A percentile compares a stretch with the other conserved stretches of the same genome.
Evolutionary conservation across 2,113 vertebrate species (phyloP).

Genomic region (Corydoras maculifer): DNA sequence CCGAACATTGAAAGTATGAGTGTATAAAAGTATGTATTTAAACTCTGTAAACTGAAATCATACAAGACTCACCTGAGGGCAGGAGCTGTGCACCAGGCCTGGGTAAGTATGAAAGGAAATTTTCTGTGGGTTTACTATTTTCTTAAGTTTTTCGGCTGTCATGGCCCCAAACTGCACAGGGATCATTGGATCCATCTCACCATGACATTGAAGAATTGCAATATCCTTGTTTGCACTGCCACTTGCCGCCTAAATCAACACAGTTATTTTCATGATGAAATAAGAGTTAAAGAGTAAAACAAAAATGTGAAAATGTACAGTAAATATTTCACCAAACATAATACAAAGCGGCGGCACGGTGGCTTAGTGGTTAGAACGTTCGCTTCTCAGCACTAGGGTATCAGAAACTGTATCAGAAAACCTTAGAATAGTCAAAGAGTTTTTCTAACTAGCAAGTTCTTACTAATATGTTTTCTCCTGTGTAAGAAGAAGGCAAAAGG

Average conservation of each 20-base stretch:
- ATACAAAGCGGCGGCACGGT: too few relatives aligned
- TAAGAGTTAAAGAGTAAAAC: not conserved
- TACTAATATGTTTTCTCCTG: not conserved
- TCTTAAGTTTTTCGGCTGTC: constrained; percentile 85
- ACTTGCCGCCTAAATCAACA: constrained; percentile 73
- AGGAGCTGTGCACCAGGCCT: constrained; percentile 83
- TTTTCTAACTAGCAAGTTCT: too few relatives aligned
- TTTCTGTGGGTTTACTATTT: constrained; percentile 75
- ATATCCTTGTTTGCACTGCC: constrained; percentile 76
- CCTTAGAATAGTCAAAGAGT: too few relatives aligned
- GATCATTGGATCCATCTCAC: constrained; percentile 86
- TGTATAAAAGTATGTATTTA: too few relatives aligned
- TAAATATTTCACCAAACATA: not conserved
- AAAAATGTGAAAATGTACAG: not conserved
- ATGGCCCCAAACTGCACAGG: constrained; percentile 80
- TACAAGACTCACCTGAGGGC: constrained; percentile 70
- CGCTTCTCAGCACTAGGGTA: too few relatives aligned
- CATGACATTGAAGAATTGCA: constrained; percentile 92
- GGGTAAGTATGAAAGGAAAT: constrained; percentile 86
- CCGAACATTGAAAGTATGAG: too few relatives aligned
- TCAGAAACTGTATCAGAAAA: too few relatives aligned
- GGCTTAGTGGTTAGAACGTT: too few relatives aligned
- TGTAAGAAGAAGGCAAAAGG: too few relatives aligned
- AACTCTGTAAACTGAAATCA: too few relatives aligned
- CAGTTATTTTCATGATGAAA: not conserved